phyloP scores from a whole-genome alignment of 2,888 invertebrate genomes.

The Schizaphis graminum region DNA sequence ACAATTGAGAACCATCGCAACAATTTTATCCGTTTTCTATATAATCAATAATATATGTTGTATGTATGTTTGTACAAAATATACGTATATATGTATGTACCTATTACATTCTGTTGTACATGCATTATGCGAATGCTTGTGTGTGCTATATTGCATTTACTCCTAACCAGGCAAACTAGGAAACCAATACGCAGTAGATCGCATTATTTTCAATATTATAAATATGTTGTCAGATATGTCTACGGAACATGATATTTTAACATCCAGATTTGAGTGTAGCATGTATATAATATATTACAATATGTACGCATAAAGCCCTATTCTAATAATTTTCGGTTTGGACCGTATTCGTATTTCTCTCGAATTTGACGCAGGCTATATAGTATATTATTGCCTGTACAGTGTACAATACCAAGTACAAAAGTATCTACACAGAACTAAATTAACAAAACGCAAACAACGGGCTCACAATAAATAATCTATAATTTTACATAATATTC shows the following conservation, averaged over 20 bases:
- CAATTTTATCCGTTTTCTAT: neutral
- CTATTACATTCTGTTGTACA: too few relatives aligned
- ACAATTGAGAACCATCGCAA: neutral
- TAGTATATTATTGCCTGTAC: too few relatives aligned
- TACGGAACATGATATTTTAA: neutral
- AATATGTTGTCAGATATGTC: neutral
- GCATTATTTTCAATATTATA: neutral
- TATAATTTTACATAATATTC: neutral
- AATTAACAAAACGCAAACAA: neutral
- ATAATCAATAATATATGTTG: neutral
- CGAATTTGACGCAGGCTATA: neutral
- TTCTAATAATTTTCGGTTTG: neutral
- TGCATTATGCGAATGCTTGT: neutral
- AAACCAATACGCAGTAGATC: neutral
- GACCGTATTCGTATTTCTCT: neutral
- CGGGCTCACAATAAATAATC: conserved; percentile 1
- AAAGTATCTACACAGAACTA: neutral
- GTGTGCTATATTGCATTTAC: neutral
- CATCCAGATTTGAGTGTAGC: neutral
- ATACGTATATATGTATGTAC: neutral
- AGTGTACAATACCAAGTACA: too few relatives aligned
- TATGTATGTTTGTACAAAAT: neutral
- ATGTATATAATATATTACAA: neutral
- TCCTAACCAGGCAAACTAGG: neutral
- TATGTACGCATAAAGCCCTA: neutral